phyloP scores from a whole-genome alignment of 2,797 vertebrate species.

The Synaphobranchus kaupii region DNA sequence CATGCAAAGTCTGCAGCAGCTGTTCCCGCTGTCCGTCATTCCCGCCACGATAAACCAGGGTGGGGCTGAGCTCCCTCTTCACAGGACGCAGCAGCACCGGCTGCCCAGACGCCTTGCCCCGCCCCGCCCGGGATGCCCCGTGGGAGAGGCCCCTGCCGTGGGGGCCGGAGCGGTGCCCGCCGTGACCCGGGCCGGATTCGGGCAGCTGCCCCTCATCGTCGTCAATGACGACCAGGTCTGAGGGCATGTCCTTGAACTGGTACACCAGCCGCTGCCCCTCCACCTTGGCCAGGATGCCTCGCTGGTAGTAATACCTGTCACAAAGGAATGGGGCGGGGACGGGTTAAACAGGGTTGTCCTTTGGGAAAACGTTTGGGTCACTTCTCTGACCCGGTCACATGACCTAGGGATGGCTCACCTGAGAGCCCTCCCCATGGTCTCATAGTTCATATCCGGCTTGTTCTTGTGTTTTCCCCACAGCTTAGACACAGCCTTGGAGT shows the following conservation, averaged over 20 bases:
- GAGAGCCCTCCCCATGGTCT: constrained; percentile 88
- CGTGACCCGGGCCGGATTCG: constrained; percentile 55
- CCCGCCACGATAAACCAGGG: constrained; percentile 56
- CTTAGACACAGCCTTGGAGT: constrained; percentile 88
- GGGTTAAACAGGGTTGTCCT: neutral
- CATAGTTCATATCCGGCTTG: constrained; percentile 91
- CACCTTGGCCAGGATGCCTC: constrained; percentile 88
- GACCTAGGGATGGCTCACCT: constrained; percentile 66
- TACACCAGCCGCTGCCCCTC: constrained; percentile 89
- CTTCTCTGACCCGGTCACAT: neutral
- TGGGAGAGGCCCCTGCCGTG: constrained; percentile 53
- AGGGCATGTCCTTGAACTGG: constrained; percentile 90
- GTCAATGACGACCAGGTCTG: constrained; percentile 83
- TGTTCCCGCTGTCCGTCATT: constrained; percentile 62
- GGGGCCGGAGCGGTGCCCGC: constrained; percentile 52
- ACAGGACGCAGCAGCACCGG: constrained; percentile 61
- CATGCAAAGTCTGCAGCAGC: constrained; percentile 67
- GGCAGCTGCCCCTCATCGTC: constrained; percentile 73
- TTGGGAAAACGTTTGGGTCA: neutral
- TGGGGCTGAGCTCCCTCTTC: constrained; percentile 71
- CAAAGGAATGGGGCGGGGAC: neutral
- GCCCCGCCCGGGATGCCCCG: constrained; percentile 53
- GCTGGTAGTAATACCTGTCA: constrained; percentile 87
- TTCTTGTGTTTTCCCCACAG: constrained; percentile 92
- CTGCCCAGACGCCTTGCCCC: constrained; percentile 50